Evolutionary conservation across 2,113 vertebrate species (phyloP).

Genomic region (Gallinago undulata): DNA sequence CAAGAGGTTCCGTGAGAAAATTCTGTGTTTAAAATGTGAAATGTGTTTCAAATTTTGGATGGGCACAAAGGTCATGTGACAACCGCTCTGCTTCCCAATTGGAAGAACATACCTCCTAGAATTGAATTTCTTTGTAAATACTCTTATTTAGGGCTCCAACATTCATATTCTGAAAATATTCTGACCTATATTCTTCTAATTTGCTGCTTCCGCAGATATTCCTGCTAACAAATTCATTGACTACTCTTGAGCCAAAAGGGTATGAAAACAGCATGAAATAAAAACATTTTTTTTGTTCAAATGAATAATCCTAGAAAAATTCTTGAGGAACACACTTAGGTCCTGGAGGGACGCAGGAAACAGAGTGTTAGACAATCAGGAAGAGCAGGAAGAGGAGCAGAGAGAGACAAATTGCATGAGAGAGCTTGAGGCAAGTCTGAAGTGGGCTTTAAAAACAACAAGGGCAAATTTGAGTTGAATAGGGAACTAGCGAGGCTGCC

Average conservation of each 20-base stretch:
- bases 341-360: not conserved
- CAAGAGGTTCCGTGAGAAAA: constrained; percentile 58
- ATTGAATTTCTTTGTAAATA: not conserved
- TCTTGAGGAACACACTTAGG: not conserved
- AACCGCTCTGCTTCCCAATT: not conserved
- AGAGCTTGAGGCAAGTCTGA: not conserved
- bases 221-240: not conserved
- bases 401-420: not conserved
- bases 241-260: not conserved
- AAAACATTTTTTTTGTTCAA: not conserved
- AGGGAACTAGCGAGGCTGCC: not conserved
- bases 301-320: not conserved
- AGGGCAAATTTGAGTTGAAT: not conserved
- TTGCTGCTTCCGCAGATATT: not conserved
- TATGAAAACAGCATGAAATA: not conserved
- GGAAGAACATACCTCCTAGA: not conserved
- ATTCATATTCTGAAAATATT: not conserved
- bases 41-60: constrained; percentile 60
- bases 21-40: constrained; percentile 56
- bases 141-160: not conserved
- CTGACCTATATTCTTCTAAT: not conserved
- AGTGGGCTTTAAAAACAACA: not conserved
- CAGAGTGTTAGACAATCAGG: not conserved
- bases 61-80: constrained; percentile 46
- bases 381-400: not conserved